Percentiles rank a stretch among this genome's conserved stretches.
Conservation (phyloP, 2,888 invertebrate species). For the Caenorhabditis virilis region DNA sequence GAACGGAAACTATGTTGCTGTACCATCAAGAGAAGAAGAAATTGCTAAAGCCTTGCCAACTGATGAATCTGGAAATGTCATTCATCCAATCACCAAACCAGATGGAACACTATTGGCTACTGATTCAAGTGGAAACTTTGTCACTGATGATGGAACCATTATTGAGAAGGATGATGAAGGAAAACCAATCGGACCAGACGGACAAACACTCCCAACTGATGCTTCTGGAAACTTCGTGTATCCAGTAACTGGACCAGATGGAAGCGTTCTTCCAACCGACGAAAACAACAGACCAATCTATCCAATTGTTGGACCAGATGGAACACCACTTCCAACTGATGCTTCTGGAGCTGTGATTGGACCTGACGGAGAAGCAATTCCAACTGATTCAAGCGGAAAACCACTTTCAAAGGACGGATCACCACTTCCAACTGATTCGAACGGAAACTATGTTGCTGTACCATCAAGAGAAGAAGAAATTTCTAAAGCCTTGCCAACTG, state of each 20-base stretch:
- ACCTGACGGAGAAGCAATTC: conserved; percentile 24
- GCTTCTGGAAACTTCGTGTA: conserved; percentile 37
- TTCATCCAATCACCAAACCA: conserved; percentile 20
- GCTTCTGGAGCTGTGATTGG: conserved; percentile 25
- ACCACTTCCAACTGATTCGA: conserved; percentile 51
- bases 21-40: conserved; percentile 9
- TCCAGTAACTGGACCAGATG: conserved; percentile 41
- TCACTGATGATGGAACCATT: conserved; percentile 20
- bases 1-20: conserved; percentile 14
- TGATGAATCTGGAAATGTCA: conserved; percentile 16
- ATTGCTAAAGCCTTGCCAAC: conserved; percentile 20
- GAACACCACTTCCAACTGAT: conserved; percentile 31
- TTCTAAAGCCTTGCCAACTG: conserved; percentile 30
- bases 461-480: conserved; percentile 14
- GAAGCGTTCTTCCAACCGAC: conserved; percentile 38
- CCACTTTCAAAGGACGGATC: conserved; percentile 24
- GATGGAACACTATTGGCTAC: conserved; percentile 24
- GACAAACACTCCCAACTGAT: conserved; percentile 34
- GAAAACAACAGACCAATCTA: conserved; percentile 20
- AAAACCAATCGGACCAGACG: conserved; percentile 26
- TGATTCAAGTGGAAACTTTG: conserved; percentile 14
- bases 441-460: conserved; percentile 40
- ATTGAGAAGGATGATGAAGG: conserved; percentile 38
- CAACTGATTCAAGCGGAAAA: conserved; percentile 20
- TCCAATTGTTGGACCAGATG: conserved; percentile 17